Evolutionary conservation across 1,140 invertebrate species (phyloP).

Genomic region (Anadara kagoshimensis): DNA sequence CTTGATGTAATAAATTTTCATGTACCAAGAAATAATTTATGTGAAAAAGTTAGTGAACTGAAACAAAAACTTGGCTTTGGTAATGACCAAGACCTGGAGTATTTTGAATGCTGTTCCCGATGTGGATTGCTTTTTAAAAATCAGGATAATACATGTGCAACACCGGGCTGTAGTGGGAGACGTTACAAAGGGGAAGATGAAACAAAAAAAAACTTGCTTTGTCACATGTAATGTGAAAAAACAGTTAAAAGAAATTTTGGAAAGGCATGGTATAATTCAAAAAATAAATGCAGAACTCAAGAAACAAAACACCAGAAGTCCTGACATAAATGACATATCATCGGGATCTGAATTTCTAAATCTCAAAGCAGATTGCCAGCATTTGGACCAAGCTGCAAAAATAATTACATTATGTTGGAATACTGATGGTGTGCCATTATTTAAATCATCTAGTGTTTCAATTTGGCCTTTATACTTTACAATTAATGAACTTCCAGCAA

Average conservation of each 20-base stretch:
- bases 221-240: background rate
- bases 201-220: constrained; percentile 15
- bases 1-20: background rate
- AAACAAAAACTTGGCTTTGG: constrained; percentile 15
- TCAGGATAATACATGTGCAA: constrained; percentile 1
- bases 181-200: background rate
- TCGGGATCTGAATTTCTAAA: constrained; percentile 9
- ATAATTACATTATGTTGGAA: constrained; percentile 17
- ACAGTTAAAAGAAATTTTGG: constrained; percentile 10
- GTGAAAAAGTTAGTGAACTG: background rate
- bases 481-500: constrained; percentile 32
- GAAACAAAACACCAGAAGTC: background rate
- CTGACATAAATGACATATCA: constrained; percentile 21
- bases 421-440: constrained; percentile 34
- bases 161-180: constrained; percentile 12
- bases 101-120: background rate
- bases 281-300: background rate
- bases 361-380: constrained; percentile 3
- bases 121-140: constrained; percentile 4
- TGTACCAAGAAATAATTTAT: constrained; percentile 14
- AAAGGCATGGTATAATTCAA: constrained; percentile 3
- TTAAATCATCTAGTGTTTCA: constrained; percentile 22
- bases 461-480: constrained; percentile 31
- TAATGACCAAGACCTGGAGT: background rate
- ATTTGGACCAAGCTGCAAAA: background rate